Conservation (phyloP, 1,140 invertebrate genomes). For the Drosophila truncata region DNA sequence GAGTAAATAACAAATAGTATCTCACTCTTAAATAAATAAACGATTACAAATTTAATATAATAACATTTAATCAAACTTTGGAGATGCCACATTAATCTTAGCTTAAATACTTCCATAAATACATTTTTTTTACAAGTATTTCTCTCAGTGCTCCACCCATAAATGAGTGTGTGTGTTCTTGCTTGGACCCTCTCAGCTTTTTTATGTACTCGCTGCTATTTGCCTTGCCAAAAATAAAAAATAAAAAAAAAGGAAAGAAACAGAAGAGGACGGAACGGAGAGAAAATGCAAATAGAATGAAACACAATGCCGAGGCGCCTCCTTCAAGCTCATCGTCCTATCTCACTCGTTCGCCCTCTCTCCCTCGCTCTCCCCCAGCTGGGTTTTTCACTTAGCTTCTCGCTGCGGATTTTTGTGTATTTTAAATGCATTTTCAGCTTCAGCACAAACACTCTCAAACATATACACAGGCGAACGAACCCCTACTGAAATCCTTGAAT, state of each 20-base stretch:
- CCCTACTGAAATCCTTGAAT: conserved; percentile 36
- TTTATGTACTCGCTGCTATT: conserved; percentile 75
- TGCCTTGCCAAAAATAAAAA: conserved; percentile 71
- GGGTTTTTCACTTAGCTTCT: conserved; percentile 78
- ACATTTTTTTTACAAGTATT: too few species aligned
- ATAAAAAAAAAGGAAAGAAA: conserved; percentile 28
- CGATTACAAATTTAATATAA: too few species aligned
- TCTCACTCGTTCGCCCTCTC: conserved; percentile 9
- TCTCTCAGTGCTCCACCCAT: conserved; percentile 16
- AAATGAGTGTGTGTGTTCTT: conserved; percentile 39
- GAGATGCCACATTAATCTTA: too few species aligned
- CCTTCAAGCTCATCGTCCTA: conserved; percentile 51
- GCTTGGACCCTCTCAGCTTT: conserved; percentile 64
- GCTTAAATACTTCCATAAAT: too few species aligned
- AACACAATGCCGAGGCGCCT: conserved; percentile 76
- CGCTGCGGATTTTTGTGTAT: conserved; percentile 77
- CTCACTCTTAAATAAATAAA: too few species aligned
- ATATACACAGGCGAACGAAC: background rate
- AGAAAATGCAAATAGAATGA: conserved; percentile 80
- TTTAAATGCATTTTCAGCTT: conserved; percentile 82
- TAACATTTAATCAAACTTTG: too few species aligned
- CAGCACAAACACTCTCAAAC: conserved; percentile 45
- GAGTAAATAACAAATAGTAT: too few species aligned
- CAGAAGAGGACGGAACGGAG: conserved; percentile 24
- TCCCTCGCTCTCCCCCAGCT: conserved; percentile 10